Base-by-base conservation (phyloP, 2,797 vertebrate species). In the Pipistrellus pygmaeus region DNA sequence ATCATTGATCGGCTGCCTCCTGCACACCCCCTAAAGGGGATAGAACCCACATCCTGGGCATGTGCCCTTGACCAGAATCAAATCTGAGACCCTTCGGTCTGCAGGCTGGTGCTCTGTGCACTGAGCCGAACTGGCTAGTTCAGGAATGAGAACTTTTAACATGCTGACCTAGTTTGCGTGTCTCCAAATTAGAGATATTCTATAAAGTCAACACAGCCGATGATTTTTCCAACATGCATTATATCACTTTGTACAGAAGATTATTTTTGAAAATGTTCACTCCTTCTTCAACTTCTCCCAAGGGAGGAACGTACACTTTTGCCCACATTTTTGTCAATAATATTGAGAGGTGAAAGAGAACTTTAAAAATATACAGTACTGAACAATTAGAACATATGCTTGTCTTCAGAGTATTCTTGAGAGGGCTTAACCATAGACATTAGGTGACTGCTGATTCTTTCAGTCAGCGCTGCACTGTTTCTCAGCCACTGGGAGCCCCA, bases 111-210 rank as follows among this genome's bases (percentile, higher is more conserved):
- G 25, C 60, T 62, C 27, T 62, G 25, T 62, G 25, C 60, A 30
- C 27, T 62, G 60, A 62, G 60, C 60, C 11, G 27, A 60, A n/a
- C 14, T n/a, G 25, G 57, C 11, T 60, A 44, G 27, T 30, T 62
- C 27, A 66, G n/a, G 73, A 80, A 82, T 80, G 35, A 60, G n/a
- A 90, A 48, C 23, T 92, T 81, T 88, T 76, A 23, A 76, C 18
- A 14, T 9, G 5, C 8, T 17, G 35, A 60, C 13, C 25, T 62
- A 1, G 30, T 8, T 64, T 64, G 2, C 51, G 15, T 76, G 30
- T 80, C 30, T 94, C 77, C 32, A 69, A 48, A 15, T 94, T 73
- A 82, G 51, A 21, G n/a, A 17, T 60, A 8, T 30, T 17, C 10
- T 41, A 23, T 83, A 60, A 48, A 32, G 13, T 87, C 15, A 30